phyloP scores from a whole-genome alignment of 2,113 vertebrate genomes.

The Megaleporinus macrocephalus region DNA sequence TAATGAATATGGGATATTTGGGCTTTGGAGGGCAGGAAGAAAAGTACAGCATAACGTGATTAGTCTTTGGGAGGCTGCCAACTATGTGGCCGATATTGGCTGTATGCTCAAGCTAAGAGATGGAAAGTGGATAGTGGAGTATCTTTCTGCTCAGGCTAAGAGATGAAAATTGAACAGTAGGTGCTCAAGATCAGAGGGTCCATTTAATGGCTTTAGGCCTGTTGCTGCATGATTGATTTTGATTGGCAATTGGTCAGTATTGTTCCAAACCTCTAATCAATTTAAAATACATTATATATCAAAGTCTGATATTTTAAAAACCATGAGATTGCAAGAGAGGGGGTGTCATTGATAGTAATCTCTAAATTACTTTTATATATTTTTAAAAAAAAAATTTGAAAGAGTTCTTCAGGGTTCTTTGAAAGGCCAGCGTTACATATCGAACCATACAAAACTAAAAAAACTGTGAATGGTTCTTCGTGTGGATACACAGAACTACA shows the following conservation, averaged over 20 bases:
- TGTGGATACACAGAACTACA: too few species aligned
- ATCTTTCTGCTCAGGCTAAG: neutral
- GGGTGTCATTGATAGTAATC: too few species aligned
- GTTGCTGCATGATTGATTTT: neutral
- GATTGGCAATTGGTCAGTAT: conserved; percentile 11
- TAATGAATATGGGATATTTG: conserved; percentile 50
- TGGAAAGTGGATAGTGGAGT: conserved; percentile 10
- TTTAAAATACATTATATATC: neutral
- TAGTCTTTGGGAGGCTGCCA: conserved; percentile 54
- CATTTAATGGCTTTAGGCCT: neutral
- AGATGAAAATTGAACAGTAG: conserved; percentile 3
- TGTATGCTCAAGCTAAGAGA: conserved; percentile 44
- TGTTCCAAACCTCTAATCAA: neutral
- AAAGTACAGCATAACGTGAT: conserved; percentile 59
- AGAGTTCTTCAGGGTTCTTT: too few species aligned
- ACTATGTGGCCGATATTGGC: conserved; percentile 49
- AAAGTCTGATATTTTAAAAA: neutral
- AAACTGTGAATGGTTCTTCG: too few species aligned
- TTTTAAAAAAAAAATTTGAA: too few species aligned
- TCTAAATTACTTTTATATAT: neutral
- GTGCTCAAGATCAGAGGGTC: neutral
- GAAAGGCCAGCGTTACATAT: too few species aligned
- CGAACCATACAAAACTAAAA: too few species aligned
- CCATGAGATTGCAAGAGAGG: neutral
- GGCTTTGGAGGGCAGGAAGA: conserved; percentile 43